Evolutionary conservation across 64 coral and sea anemone genomes (phyloP).

Genomic region (Astreopora myriophthalma): DNA sequence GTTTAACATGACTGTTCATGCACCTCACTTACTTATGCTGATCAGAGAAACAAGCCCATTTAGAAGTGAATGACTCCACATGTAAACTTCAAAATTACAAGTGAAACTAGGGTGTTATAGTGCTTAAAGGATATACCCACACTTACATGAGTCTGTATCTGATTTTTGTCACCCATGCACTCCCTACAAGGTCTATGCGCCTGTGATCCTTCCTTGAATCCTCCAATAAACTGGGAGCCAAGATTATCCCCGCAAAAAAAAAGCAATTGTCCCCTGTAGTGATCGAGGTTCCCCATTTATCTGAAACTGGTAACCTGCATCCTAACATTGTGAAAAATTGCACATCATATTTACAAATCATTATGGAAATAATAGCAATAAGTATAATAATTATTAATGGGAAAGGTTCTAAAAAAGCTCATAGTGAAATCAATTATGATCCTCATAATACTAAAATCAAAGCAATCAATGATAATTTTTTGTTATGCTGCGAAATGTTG

Average conservation of each 20-base stretch:
- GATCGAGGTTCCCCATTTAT: constrained; percentile 6
- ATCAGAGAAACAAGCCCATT: no score
- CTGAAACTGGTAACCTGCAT: constrained; percentile 50
- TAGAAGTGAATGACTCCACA: no score
- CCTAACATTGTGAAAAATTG: constrained; percentile 11
- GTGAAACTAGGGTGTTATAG: not conserved
- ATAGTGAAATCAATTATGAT: no score
- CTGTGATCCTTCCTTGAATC: constrained; percentile 61
- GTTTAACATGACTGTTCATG: no score
- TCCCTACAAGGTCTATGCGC: not conserved
- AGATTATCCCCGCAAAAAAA: constrained; percentile 65
- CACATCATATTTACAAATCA: not conserved
- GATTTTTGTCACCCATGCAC: constrained; percentile 16
- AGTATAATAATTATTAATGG: no score
- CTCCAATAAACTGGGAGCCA: constrained; percentile 58
- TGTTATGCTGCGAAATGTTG: no score
- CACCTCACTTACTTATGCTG: no score
- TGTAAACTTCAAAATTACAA: no score
- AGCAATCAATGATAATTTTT: no score
- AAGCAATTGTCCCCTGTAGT: constrained; percentile 39
- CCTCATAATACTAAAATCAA: no score
- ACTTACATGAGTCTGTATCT: constrained; percentile 16
- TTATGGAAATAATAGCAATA: no score
- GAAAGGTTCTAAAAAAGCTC: no score
- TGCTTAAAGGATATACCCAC: not conserved